phyloP scores from a whole-genome alignment of 2,888 invertebrate genomes.

The Oxystoma pomonae region DNA sequence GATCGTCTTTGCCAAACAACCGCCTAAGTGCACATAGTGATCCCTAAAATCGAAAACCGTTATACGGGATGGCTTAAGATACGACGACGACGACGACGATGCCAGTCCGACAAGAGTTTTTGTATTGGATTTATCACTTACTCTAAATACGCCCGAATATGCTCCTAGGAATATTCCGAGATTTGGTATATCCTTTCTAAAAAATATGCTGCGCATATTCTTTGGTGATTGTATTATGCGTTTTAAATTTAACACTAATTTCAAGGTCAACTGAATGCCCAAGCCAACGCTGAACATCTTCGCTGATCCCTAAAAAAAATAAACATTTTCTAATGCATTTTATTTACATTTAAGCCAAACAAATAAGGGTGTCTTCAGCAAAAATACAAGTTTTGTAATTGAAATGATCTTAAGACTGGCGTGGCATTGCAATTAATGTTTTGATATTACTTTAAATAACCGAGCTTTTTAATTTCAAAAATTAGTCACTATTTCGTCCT shows the following conservation, averaged over 20 bases:
- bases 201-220: slow-evolving; percentile 50
- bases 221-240: slow-evolving; percentile 52
- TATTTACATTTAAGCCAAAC: not conserved
- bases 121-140: too few relatives aligned
- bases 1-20: slow-evolving; percentile 56
- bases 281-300: slow-evolving; percentile 61
- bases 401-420: too few relatives aligned
- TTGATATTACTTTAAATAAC: too few relatives aligned
- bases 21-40: slow-evolving; percentile 64
- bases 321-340: too few relatives aligned
- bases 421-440: too few relatives aligned
- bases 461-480: too few relatives aligned
- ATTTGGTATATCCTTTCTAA: slow-evolving; percentile 54
- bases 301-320: slow-evolving; percentile 50
- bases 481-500: too few relatives aligned
- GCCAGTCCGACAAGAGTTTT: too few relatives aligned
- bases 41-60: slow-evolving; percentile 46
- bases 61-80: too few relatives aligned
- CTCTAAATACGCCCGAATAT: slow-evolving; percentile 65
- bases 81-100: too few relatives aligned
- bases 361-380: too few relatives aligned
- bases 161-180: slow-evolving; percentile 66
- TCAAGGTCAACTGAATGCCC: slow-evolving; percentile 57
- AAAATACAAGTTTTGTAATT: too few relatives aligned
- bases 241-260: slow-evolving; percentile 55